phyloP scores from a whole-genome alignment of 2,113 vertebrate species.

The Rhabdomys dilectus region DNA sequence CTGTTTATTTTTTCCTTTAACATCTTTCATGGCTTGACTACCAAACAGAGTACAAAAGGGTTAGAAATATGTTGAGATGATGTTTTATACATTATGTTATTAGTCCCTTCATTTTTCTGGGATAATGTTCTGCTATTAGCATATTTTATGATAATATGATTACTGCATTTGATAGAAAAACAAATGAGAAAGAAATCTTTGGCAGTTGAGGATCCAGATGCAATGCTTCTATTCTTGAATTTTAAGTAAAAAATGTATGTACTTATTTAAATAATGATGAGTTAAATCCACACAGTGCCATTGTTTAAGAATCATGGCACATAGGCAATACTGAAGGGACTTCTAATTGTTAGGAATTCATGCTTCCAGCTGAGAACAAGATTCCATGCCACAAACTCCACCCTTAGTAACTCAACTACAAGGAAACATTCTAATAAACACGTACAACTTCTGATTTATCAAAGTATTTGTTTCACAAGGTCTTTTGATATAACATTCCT shows the following conservation, averaged over 20 bases:
- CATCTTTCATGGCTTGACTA: neutral
- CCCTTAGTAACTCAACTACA: neutral
- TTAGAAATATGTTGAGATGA: conserved; percentile 16
- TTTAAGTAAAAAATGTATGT: conserved; percentile 78
- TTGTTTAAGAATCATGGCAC: conserved; percentile 57
- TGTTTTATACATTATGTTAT: conserved; percentile 64
- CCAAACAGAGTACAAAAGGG: conserved; percentile 21
- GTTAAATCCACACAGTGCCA: conserved; percentile 8
- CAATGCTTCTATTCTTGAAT: conserved; percentile 69
- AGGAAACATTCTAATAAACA: neutral
- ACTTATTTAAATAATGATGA: conserved; percentile 81
- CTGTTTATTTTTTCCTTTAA: neutral
- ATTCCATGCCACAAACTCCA: neutral
- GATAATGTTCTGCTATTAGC: conserved; percentile 60
- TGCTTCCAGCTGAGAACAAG: conserved; percentile 52
- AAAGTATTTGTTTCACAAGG: neutral
- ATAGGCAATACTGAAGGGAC: conserved; percentile 53
- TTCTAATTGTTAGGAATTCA: conserved; percentile 3
- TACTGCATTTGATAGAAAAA: conserved; percentile 69
- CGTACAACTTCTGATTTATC: neutral
- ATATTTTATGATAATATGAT: conserved; percentile 73
- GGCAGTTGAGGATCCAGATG: conserved; percentile 62
- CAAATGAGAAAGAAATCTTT: conserved; percentile 58
- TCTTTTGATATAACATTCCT: neutral
- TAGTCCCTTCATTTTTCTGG: conserved; percentile 47